These are phyloP conservation scores for Panorpa germanica DNA, from an alignment of 2,888 invertebrate species.

Conservation along the genomic window DNA sequence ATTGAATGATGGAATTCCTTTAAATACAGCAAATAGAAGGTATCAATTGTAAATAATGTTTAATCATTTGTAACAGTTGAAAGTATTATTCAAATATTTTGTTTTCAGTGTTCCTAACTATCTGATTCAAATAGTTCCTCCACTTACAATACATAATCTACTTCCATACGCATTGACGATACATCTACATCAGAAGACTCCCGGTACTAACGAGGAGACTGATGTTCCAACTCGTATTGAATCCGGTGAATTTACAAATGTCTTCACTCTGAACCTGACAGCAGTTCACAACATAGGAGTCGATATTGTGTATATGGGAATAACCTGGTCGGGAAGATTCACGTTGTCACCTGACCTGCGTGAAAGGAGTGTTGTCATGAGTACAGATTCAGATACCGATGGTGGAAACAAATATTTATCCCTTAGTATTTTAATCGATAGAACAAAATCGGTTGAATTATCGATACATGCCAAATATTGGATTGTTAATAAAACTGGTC, in stretches of 20 bases:
- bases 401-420: slow-evolving; percentile 42
- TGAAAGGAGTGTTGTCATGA: slow-evolving; percentile 42
- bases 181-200: slow-evolving; percentile 27
- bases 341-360: slow-evolving; percentile 45
- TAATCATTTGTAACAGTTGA: background rate
- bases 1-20: slow-evolving; percentile 27
- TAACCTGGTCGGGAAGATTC: slow-evolving; percentile 51
- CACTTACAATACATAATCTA: slow-evolving; percentile 55
- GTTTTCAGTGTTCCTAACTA: slow-evolving; percentile 46
- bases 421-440: slow-evolving; percentile 44
- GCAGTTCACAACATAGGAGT: slow-evolving; percentile 30
- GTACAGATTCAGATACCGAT: slow-evolving; percentile 45
- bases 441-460: slow-evolving; percentile 40
- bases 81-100: background rate
- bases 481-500: slow-evolving; percentile 75
- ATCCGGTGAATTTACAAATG: slow-evolving; percentile 49
- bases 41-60: background rate
- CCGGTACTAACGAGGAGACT: no score
- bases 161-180: slow-evolving; percentile 53
- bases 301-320: slow-evolving; percentile 39
- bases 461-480: slow-evolving; percentile 67
- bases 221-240: slow-evolving; percentile 38
- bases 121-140: slow-evolving; percentile 49
- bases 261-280: slow-evolving; percentile 44
- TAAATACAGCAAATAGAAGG: background rate